Conservation (phyloP, 1,140 invertebrate species). For the Brachionus plicatilis region DNA sequence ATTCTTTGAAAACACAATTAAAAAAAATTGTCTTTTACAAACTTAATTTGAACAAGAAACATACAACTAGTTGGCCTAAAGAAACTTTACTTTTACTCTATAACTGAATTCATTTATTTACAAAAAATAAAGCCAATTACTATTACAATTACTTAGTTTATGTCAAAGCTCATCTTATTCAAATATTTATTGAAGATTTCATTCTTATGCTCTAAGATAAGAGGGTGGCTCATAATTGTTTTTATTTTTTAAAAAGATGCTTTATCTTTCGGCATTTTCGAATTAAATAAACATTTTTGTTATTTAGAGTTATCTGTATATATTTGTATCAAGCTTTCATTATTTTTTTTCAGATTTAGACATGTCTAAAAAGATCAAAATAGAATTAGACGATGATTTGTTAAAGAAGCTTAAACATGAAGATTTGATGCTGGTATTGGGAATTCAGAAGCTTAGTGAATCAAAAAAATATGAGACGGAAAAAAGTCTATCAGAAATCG, state of each 20-base stretch:
- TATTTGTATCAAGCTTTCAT: neutral
- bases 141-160: neutral
- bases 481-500: neutral
- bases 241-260: neutral
- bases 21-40: too few relatives aligned
- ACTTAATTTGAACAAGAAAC: too few relatives aligned
- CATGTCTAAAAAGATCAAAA: conserved; percentile 1
- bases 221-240: neutral
- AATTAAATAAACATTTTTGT: neutral
- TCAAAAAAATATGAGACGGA: neutral
- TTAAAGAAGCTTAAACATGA: neutral
- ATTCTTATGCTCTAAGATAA: neutral
- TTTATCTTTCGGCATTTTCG: neutral
- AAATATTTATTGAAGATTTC: neutral
- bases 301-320: neutral
- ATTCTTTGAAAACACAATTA: too few relatives aligned
- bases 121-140: too few relatives aligned
- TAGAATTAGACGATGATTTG: neutral
- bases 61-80: too few relatives aligned
- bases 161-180: neutral
- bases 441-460: neutral
- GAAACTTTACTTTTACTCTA: too few relatives aligned
- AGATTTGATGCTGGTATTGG: neutral
- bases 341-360: neutral
- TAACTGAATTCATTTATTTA: too few relatives aligned